phyloP scores from a whole-genome alignment of 2,113 vertebrate genomes.

The Seriola aureovittata region DNA sequence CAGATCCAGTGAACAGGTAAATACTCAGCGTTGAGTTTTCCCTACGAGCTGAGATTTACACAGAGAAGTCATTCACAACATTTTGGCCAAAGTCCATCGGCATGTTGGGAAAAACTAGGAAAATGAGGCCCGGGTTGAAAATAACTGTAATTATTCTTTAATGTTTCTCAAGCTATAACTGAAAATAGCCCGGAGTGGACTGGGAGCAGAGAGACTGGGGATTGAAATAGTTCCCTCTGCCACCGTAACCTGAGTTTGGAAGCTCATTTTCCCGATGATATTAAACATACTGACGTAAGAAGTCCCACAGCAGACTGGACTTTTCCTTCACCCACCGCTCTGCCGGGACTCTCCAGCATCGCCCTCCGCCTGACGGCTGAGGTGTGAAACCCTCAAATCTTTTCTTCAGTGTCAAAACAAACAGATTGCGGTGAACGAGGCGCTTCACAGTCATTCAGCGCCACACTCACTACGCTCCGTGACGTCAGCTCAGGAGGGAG shows the following conservation, averaged over 20 bases:
- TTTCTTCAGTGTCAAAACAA: slow-evolving; percentile 38
- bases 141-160: slow-evolving; percentile 53
- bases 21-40: not conserved
- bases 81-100: slow-evolving; percentile 13
- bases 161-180: slow-evolving; percentile 44
- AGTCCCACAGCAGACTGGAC: not conserved
- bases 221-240: slow-evolving; percentile 17
- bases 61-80: not conserved
- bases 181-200: slow-evolving; percentile 30
- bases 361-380: not conserved
- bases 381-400: slow-evolving; percentile 41
- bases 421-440: slow-evolving; percentile 18
- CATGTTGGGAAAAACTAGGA: not conserved
- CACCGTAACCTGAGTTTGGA: not conserved
- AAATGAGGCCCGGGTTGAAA: slow-evolving; percentile 42
- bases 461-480: not conserved
- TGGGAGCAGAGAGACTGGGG: not conserved
- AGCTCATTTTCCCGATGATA: not conserved
- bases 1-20: not conserved
- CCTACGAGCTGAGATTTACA: not conserved
- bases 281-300: not conserved
- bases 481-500: slow-evolving; percentile 12
- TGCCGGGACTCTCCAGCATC: no score
- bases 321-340: not conserved
- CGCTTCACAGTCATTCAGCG: slow-evolving; percentile 18